phyloP scores from a whole-genome alignment of 2,888 invertebrate genomes.

The Drosophila paracracens region DNA sequence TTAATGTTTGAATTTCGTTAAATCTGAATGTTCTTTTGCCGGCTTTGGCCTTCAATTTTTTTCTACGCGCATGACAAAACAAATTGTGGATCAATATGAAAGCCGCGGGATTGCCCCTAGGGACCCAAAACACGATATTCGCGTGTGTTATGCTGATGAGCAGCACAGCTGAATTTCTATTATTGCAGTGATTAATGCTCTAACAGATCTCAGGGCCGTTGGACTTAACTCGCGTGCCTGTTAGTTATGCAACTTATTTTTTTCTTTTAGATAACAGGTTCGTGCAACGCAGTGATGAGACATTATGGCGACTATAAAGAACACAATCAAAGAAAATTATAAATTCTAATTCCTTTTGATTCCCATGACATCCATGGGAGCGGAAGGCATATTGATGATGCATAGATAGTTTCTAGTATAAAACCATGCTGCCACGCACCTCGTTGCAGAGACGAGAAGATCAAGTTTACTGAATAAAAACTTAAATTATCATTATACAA shows the following conservation, averaged over 20 bases:
- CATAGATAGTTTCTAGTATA: neutral
- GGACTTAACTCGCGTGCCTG: slow-evolving; percentile 57
- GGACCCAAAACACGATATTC: slow-evolving; percentile 9
- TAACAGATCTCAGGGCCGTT: slow-evolving; percentile 21
- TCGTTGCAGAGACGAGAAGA: neutral
- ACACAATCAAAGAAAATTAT: slow-evolving; percentile 46
- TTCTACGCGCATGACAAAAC: slow-evolving; percentile 55
- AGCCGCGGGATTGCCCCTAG: slow-evolving; percentile 14
- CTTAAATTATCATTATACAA: slow-evolving; percentile 24
- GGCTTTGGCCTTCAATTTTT: slow-evolving; percentile 27
- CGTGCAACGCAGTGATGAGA: slow-evolving; percentile 38
- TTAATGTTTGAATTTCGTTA: neutral
- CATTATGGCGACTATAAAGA: slow-evolving; percentile 55
- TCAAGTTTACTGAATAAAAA: neutral
- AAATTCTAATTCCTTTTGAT: slow-evolving; percentile 66
- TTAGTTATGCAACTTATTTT: slow-evolving; percentile 61
- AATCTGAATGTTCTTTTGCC: slow-evolving; percentile 30
- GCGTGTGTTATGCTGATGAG: slow-evolving; percentile 60
- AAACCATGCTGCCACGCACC: neutral
- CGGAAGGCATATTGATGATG: slow-evolving; percentile 19
- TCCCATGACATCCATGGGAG: neutral
- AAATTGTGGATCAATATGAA: slow-evolving; percentile 48
- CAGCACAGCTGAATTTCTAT: slow-evolving; percentile 30
- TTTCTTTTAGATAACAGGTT: slow-evolving; percentile 43
- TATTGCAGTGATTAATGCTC: slow-evolving; percentile 66